A percentile compares a stretch with the other conserved stretches of the same genome.
Conservation (phyloP, 1,140 invertebrate species). For the Cecropterus lyciades region DNA sequence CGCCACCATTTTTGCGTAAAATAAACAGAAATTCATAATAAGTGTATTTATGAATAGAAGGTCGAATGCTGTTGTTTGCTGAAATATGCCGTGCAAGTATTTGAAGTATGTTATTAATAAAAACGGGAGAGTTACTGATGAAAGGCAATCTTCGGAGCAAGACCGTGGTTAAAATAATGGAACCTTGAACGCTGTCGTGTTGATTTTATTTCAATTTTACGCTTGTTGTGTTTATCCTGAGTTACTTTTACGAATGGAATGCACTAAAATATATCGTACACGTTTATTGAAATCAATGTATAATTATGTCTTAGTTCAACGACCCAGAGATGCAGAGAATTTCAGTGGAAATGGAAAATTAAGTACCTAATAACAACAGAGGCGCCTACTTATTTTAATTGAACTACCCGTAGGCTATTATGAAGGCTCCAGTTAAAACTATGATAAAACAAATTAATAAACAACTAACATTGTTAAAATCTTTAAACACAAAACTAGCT, state of each 20-base stretch:
- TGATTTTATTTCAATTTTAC: slow-evolving; percentile 6
- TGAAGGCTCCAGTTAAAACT: too few relatives aligned
- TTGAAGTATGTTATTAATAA: slow-evolving; percentile 3
- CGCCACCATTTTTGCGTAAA: too few relatives aligned
- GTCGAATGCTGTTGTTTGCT: too few relatives aligned
- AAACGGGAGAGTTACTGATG: not conserved
- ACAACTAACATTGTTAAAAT: too few relatives aligned
- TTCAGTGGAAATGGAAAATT: not conserved
- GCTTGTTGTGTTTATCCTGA: slow-evolving; percentile 23
- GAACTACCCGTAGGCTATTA: too few relatives aligned
- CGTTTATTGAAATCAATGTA: slow-evolving; percentile 32
- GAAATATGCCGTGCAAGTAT: too few relatives aligned
- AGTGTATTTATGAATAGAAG: too few relatives aligned
- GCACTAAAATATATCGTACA: slow-evolving; percentile 23
- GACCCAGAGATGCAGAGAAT: slow-evolving; percentile 24
- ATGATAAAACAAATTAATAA: too few relatives aligned
- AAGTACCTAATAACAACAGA: too few relatives aligned
- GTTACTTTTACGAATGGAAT: slow-evolving; percentile 16
- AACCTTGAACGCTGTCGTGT: slow-evolving; percentile 15
- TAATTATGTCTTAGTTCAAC: slow-evolving; percentile 31
- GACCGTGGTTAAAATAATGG: slow-evolving; percentile 20
- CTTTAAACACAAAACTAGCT: too few relatives aligned
- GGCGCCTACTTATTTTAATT: too few relatives aligned
- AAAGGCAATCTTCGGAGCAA: slow-evolving; percentile 18
- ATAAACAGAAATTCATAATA: too few relatives aligned